Evolutionary conservation across 2,113 vertebrate genomes (phyloP).

Genomic region (Prolemur simus): DNA sequence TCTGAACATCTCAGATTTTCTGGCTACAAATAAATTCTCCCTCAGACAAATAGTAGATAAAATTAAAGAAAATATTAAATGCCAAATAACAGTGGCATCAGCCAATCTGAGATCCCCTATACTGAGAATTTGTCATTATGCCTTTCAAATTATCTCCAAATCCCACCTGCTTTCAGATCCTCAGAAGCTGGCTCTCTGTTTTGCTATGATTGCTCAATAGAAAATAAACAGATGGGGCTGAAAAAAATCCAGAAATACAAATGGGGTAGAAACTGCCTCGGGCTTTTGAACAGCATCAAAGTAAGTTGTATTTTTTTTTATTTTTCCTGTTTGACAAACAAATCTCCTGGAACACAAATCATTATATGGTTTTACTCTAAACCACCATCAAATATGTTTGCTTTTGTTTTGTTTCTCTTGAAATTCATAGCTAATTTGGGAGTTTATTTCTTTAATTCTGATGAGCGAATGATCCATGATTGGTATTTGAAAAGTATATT

Average conservation of each 20-base stretch:
- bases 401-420: not conserved
- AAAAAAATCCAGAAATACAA: conserved; percentile 77
- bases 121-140: conserved; percentile 52
- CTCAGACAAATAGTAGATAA: not conserved
- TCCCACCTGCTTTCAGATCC: conserved; percentile 78
- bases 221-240: conserved; percentile 83
- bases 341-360: conserved; percentile 49
- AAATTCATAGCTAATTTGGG: conserved; percentile 6
- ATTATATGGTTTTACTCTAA: not conserved
- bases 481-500: conserved; percentile 58
- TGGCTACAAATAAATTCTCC: not conserved
- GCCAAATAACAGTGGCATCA: not conserved
- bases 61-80: conserved; percentile 53
- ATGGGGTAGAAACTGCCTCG: conserved; percentile 77
- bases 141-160: conserved; percentile 66
- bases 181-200: conserved; percentile 67
- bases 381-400: not conserved
- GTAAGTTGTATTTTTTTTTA: conserved; percentile 3
- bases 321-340: conserved; percentile 49
- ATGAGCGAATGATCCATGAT: conserved; percentile 71
- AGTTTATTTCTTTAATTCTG: conserved; percentile 51
- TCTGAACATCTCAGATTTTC: not conserved
- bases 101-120: conserved; percentile 14
- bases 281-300: conserved; percentile 68
- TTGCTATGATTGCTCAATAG: conserved; percentile 60